Evolutionary conservation across 1,140 invertebrate species (phyloP).

Genomic region (Caenorhabditis remanei): DNA sequence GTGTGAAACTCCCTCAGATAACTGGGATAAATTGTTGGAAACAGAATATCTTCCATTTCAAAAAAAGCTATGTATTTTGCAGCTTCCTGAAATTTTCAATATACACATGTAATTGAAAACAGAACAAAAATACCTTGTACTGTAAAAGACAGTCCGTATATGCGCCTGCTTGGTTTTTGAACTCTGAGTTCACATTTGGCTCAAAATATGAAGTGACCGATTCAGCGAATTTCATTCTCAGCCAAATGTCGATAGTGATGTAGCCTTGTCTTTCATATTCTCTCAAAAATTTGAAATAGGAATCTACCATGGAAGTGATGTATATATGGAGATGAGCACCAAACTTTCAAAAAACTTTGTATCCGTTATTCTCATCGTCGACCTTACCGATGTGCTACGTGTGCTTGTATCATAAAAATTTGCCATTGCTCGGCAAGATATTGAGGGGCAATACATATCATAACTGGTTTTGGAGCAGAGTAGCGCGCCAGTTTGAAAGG

Average conservation of each 20-base stretch:
- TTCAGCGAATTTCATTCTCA: not conserved
- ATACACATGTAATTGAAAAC: not conserved
- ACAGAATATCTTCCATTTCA: not conserved
- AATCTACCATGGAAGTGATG: slow-evolving; percentile 1
- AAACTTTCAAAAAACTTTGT: not conserved
- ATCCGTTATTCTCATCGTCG: too few species aligned
- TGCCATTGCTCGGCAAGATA: not conserved
- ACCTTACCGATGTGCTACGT: not conserved
- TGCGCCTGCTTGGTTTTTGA: slow-evolving; percentile 39
- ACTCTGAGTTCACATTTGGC: slow-evolving; percentile 41
- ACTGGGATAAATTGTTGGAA: not conserved
- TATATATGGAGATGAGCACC: slow-evolving; percentile 42
- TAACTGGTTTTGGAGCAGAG: not conserved
- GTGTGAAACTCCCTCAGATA: not conserved
- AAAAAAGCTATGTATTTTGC: not conserved
- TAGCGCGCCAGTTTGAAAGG: not conserved
- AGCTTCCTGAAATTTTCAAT: not conserved
- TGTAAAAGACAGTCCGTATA: slow-evolving; percentile 48
- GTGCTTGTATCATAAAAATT: not conserved
- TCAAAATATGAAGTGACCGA: not conserved
- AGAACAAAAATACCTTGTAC: not conserved
- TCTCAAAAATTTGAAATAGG: slow-evolving; percentile 22
- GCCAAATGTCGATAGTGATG: not conserved
- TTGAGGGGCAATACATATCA: not conserved
- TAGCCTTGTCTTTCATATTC: slow-evolving; percentile 54